These are phyloP conservation scores for Enteromius mattozi DNA, from an alignment of 2,797 vertebrate species.

Conservation along the genomic window DNA sequence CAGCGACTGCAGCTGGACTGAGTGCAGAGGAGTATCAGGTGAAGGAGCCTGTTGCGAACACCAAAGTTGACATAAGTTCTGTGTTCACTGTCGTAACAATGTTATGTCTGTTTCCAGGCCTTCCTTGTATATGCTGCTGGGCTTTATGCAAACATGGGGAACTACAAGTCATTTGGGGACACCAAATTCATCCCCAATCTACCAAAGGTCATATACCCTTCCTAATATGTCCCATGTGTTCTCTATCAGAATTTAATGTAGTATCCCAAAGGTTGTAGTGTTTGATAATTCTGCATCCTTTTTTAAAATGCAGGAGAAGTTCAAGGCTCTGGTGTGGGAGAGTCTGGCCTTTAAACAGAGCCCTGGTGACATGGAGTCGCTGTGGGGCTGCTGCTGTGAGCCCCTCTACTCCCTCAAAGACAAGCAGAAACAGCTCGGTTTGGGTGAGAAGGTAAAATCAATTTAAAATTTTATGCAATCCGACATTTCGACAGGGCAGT, in stretches of 20 bases:
- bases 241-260: background rate
- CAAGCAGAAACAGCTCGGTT: constrained; percentile 85
- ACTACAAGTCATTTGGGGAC: constrained; percentile 96
- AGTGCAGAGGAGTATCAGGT: constrained; percentile 91
- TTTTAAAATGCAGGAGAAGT: constrained; percentile 81
- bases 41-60: background rate
- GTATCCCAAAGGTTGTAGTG: background rate
- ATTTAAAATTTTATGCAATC: background rate
- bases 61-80: background rate
- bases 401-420: constrained; percentile 87
- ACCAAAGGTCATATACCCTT: constrained; percentile 79
- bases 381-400: constrained; percentile 83
- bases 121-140: constrained; percentile 90
- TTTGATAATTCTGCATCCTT: background rate
- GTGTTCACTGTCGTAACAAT: background rate
- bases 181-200: constrained; percentile 93
- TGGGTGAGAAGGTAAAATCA: constrained; percentile 82
- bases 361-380: constrained; percentile 76
- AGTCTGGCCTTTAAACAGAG: constrained; percentile 84
- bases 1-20: constrained; percentile 80
- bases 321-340: constrained; percentile 84
- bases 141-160: constrained; percentile 93
- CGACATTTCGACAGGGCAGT: background rate
- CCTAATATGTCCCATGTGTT: background rate
- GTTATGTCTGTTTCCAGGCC: constrained; percentile 72